Conservation (phyloP, 2,888 invertebrate species). For the Rhodophaea formosa region DNA sequence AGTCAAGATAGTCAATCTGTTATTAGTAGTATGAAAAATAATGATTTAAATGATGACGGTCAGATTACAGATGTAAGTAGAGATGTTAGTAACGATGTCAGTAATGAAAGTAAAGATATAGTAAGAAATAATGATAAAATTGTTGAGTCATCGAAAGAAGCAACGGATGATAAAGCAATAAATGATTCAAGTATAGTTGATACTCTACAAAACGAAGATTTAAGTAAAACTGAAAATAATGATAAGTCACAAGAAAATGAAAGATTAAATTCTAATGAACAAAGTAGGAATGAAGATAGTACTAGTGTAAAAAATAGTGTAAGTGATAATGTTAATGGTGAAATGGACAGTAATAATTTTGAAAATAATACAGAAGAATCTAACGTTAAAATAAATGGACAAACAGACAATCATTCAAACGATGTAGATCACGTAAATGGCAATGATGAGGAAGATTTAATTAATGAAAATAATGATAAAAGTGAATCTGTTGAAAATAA, state of each 20-base stretch:
- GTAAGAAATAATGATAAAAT: not conserved
- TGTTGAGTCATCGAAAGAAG: not conserved
- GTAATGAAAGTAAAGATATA: conserved; percentile 8
- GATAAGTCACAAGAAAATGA: not conserved
- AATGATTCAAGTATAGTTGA: not conserved
- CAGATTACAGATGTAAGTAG: not conserved
- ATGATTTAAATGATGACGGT: not conserved
- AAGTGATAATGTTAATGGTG: not conserved
- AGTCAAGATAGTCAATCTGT: too few species aligned
- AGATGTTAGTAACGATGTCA: not conserved
- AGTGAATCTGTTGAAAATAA: not conserved
- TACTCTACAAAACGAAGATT: not conserved
- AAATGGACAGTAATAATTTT: not conserved
- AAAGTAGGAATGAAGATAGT: not conserved
- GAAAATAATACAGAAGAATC: not conserved
- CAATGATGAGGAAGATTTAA: not conserved
- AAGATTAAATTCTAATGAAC: not conserved
- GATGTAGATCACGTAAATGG: not conserved
- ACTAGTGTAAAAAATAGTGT: not conserved
- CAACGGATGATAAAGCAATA: not conserved
- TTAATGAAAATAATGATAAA: not conserved
- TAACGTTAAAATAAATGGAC: conserved; percentile 4
- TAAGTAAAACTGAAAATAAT: not conserved
- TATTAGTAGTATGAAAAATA: too few species aligned
- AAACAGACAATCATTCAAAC: not conserved